These are phyloP conservation scores for Fringilla coelebs DNA, from an alignment of 2,797 vertebrate genomes.

Conservation along the genomic window DNA sequence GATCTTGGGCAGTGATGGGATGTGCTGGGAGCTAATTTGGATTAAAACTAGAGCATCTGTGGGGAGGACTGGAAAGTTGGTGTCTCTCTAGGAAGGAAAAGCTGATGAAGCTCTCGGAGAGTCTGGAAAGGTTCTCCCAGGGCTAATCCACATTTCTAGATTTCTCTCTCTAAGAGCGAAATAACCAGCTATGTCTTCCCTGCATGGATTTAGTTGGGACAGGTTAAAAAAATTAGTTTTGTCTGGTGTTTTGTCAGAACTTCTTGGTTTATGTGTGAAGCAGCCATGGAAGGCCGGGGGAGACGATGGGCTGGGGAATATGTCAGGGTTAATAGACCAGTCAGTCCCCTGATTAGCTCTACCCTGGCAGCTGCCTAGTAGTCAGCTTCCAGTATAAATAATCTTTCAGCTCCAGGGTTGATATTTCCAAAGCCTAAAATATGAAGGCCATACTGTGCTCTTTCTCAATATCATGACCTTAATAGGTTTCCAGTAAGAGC, in stretches of 20 bases:
- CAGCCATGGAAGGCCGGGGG: neutral
- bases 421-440: slow-evolving; percentile 59
- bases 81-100: neutral
- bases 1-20: neutral
- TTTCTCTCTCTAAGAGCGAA: neutral
- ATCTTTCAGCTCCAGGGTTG: neutral
- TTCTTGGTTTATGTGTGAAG: neutral
- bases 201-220: neutral
- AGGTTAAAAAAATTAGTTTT: neutral
- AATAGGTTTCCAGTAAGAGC: slow-evolving; percentile 62
- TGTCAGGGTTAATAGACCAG: slow-evolving; percentile 15
- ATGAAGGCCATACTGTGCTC: slow-evolving; percentile 57
- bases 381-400: slow-evolving; percentile 59
- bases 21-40: neutral
- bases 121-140: neutral
- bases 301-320: neutral
- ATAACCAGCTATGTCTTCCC: neutral
- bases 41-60: neutral
- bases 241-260: neutral
- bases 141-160: neutral
- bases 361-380: slow-evolving; percentile 34
- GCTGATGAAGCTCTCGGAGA: neutral
- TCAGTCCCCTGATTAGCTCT: slow-evolving; percentile 14
- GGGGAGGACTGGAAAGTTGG: neutral
- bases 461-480: slow-evolving; percentile 59